Evolutionary conservation across 2,797 vertebrate species (phyloP), one percentile per base, ranked within the genome.

Genomic region (Sebastes oblongus): DNA sequence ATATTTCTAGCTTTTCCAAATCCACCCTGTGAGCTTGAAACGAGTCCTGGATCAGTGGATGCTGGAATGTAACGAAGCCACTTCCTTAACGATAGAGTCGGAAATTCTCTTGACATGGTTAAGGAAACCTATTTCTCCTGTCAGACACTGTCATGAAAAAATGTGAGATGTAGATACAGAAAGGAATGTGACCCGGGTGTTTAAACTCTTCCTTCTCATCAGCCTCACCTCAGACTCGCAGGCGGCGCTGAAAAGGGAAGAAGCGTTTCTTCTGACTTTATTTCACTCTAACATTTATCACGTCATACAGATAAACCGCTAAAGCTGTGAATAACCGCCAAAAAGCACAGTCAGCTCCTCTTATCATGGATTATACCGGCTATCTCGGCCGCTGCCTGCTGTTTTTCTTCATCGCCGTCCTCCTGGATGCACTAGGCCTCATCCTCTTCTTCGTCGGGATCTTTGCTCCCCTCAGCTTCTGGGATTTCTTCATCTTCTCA

Each of bases 401-500:
- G 20, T 18, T 96, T 6, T 89, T 96, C 6, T 14, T 93, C 3
- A 0, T 95, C 3, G 96, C 91, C 0, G 0, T 97, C 52, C 0
- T 97, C 25, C 82, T 95, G 0, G 96, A 97, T 2, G 27, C 46
- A 0, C 5, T 56, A 0, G 96, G 96, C 55, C 72, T 97, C 30
- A 34, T 95, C 75, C 24, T 96, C 70, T 92, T 98, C 75, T 32
- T 97, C 1, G 0, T 96, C 20, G 97, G 96, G 4, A 18, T 97
- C 82, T 93, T 94, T 0, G 84, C 93, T 56, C 73, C 90, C 0
- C 16, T 97, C 18, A 85, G 78, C 22, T 96, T 80, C 81, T 97
- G 96, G 95, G 97, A 97, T 81, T 97, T 97, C 89, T 93, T 97
- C 0, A 54, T 98, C 68, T 95, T 96, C 72, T 58, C 75, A 0